phyloP scores from a whole-genome alignment of 2,113 vertebrate genomes.

The Aleadryas rufinucha region DNA sequence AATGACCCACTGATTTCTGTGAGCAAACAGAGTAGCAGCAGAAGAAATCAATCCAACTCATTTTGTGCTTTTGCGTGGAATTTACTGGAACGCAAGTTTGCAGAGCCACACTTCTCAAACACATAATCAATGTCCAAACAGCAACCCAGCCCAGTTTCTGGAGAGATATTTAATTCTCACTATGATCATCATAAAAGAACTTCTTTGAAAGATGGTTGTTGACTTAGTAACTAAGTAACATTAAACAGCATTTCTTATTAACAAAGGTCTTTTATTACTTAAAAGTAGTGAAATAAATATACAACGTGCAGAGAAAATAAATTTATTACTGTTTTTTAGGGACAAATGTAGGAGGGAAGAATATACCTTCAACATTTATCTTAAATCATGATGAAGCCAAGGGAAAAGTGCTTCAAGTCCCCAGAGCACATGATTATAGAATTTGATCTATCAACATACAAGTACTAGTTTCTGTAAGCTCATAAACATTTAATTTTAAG shows the following conservation, averaged over 20 bases:
- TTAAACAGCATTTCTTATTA: neutral
- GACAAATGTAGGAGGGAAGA: neutral
- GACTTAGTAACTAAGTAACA: slow-evolving; percentile 2
- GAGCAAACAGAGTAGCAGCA: neutral
- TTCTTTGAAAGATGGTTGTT: neutral
- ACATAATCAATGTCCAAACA: slow-evolving; percentile 39
- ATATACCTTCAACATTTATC: neutral
- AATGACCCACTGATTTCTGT: neutral
- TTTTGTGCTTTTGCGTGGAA: neutral
- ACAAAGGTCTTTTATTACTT: neutral
- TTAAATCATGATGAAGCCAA: neutral
- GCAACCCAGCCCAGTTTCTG: slow-evolving; percentile 41
- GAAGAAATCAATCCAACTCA: neutral
- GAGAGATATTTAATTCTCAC: slow-evolving; percentile 14
- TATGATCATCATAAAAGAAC: neutral
- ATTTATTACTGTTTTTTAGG: neutral
- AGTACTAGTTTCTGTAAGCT: neutral
- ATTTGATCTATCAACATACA: neutral
- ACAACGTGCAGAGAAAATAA: neutral
- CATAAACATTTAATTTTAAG: neutral
- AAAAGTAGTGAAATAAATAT: neutral
- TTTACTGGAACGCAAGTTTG: neutral
- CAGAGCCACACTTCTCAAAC: slow-evolving; percentile 33
- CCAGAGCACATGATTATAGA: neutral
- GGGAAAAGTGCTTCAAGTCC: neutral